Conservation (phyloP, 2,113 vertebrate genomes). For the Psittacara wagleri region DNA sequence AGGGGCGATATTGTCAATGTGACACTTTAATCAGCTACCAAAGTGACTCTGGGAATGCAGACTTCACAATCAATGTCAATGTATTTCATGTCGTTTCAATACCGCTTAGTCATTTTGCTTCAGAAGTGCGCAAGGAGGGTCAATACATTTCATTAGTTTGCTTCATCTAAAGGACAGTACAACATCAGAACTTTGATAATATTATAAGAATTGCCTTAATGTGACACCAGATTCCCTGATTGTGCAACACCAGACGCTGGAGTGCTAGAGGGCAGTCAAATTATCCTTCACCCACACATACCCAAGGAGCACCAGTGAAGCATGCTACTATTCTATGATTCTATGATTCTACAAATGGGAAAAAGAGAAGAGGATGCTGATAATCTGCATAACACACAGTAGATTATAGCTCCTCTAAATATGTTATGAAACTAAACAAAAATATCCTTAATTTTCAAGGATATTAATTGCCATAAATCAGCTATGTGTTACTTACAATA, state of each 20-base stretch:
- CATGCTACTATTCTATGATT: background rate
- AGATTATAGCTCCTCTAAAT: background rate
- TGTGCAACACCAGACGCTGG: conserved; percentile 53
- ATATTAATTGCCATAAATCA: background rate
- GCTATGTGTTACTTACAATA: background rate
- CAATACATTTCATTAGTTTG: conserved; percentile 81
- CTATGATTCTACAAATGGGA: background rate
- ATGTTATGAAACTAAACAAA: background rate
- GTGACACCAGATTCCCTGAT: conserved; percentile 71
- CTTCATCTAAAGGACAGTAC: conserved; percentile 75
- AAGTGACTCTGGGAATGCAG: conserved; percentile 66
- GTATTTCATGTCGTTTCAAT: conserved; percentile 69
- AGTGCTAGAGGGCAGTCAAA: conserved; percentile 66
- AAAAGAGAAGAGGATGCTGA: background rate
- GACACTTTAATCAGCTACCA: conserved; percentile 79
- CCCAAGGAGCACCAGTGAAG: conserved; percentile 6
- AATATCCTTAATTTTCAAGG: conserved; percentile 24
- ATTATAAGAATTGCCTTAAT: conserved; percentile 73
- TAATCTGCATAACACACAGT: background rate
- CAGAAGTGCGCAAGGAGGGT: conserved; percentile 71
- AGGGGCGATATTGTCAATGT: conserved; percentile 73
- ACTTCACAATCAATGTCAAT: conserved; percentile 78
- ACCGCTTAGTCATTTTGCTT: conserved; percentile 71
- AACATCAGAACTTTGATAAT: conserved; percentile 75
- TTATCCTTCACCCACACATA: conserved; percentile 59